Evolutionary conservation across 2,888 invertebrate genomes (phyloP).

Genomic region (Nipponacmea schrenckii): DNA sequence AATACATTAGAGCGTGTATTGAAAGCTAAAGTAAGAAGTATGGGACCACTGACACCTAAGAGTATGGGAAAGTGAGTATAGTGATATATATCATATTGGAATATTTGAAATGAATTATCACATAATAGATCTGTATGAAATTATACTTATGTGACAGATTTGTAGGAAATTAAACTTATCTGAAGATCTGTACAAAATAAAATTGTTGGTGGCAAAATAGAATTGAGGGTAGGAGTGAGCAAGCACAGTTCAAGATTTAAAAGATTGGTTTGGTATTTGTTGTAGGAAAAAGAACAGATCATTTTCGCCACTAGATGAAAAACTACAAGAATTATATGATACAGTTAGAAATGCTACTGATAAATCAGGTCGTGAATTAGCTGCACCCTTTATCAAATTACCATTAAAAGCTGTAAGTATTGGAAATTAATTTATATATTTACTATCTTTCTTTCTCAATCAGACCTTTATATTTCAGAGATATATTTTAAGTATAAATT

Average conservation of each 20-base stretch:
- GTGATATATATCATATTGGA: too few relatives aligned
- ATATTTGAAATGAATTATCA: too few relatives aligned
- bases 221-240: background rate
- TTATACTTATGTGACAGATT: too few relatives aligned
- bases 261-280: background rate
- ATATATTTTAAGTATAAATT: too few relatives aligned
- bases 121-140: too few relatives aligned
- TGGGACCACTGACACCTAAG: constrained; percentile 43
- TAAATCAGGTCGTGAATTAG: constrained; percentile 83
- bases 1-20: constrained; percentile 86
- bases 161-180: too few relatives aligned
- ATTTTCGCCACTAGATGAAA: constrained; percentile 74
- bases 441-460: too few relatives aligned
- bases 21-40: constrained; percentile 77
- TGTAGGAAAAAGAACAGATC: constrained; percentile 26
- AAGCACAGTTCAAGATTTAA: background rate
- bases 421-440: too few relatives aligned
- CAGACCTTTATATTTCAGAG: too few relatives aligned
- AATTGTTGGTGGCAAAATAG: too few relatives aligned
- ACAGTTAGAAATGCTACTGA: constrained; percentile 90
- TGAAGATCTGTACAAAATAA: too few relatives aligned
- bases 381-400: constrained; percentile 92
- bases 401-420: constrained; percentile 82
- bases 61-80: constrained; percentile 31
- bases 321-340: constrained; percentile 86